These are phyloP conservation scores for Diacarnus erythraeanus DNA, from an alignment of 37 sponge, comb jelly and placozoan species.

Conservation along the genomic window DNA sequence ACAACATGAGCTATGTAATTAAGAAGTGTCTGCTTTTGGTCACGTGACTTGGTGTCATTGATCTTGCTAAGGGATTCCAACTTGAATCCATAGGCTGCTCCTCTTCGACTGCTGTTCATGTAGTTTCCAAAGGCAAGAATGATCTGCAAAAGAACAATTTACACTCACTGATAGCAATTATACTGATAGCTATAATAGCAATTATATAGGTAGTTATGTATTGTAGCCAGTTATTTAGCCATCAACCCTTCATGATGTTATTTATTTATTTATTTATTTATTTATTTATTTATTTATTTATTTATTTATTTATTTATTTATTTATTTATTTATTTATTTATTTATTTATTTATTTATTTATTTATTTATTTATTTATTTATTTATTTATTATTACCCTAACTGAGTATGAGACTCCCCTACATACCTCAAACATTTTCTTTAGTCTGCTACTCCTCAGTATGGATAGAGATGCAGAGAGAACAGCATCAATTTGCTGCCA, in stretches of 20 bases:
- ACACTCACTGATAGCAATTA: not conserved
- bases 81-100: slow-evolving; percentile 76
- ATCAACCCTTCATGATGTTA: not conserved
- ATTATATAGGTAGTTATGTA: not conserved
- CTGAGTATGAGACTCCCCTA: too few relatives aligned
- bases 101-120: slow-evolving; percentile 88
- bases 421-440: slow-evolving; percentile 83
- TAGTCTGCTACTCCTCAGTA: slow-evolving; percentile 68
- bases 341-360: too few relatives aligned
- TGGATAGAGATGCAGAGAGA: slow-evolving; percentile 64
- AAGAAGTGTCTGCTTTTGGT: slow-evolving; percentile 69
- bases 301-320: too few relatives aligned
- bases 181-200: not conserved
- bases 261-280: too few relatives aligned
- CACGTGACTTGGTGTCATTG: slow-evolving; percentile 53
- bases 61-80: slow-evolving; percentile 80
- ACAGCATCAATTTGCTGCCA: slow-evolving; percentile 71
- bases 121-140: slow-evolving; percentile 92
- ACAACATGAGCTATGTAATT: slow-evolving; percentile 74
- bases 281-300: too few relatives aligned
- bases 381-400: too few relatives aligned
- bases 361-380: too few relatives aligned
- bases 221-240: not conserved
- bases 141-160: slow-evolving; percentile 31
- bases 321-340: too few relatives aligned